phyloP scores from a whole-genome alignment of 1,140 invertebrate genomes.

The Leptopilina clavipes region DNA sequence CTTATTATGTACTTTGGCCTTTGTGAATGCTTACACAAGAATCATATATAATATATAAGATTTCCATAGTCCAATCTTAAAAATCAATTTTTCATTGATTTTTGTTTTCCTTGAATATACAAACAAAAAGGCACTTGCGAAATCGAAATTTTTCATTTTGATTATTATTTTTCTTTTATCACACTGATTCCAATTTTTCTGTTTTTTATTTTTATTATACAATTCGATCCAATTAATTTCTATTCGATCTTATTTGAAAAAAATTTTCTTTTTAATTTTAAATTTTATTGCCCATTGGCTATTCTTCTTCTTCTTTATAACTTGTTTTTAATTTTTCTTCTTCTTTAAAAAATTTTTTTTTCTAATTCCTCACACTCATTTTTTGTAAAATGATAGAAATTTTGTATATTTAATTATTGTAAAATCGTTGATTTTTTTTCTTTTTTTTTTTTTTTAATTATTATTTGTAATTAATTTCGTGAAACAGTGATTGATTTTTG shows the following conservation, averaged over 20 bases:
- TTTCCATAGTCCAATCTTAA: conserved; percentile 47
- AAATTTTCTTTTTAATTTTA: too few relatives aligned
- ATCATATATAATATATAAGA: conserved; percentile 38
- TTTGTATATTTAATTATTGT: conserved; percentile 39
- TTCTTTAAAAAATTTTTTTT: not conserved
- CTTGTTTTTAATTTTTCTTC: conserved; percentile 6
- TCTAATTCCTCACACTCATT: conserved; percentile 32
- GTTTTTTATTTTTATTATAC: not conserved
- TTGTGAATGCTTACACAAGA: conserved; percentile 56
- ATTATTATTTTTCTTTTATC: conserved; percentile 37
- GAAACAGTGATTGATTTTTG: conserved; percentile 3
- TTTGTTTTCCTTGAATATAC: conserved; percentile 41
- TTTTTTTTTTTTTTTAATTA: conserved; percentile 36
- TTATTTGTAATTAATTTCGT: not conserved
- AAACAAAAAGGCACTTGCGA: conserved; percentile 39
- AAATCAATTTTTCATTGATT: not conserved
- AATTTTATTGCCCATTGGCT: not conserved
- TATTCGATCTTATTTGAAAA: too few relatives aligned
- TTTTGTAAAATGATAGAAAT: conserved; percentile 12
- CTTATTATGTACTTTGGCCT: conserved; percentile 40
- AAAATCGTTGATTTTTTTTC: conserved; percentile 17
- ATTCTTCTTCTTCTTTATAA: not conserved
- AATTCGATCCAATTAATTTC: not conserved
- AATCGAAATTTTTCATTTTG: conserved; percentile 38
- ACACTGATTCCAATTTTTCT: not conserved